Evolutionary conservation across 2,797 vertebrate genomes (phyloP), one percentile per base, ranked within the genome.

Genomic region (Selene dorsalis): DNA sequence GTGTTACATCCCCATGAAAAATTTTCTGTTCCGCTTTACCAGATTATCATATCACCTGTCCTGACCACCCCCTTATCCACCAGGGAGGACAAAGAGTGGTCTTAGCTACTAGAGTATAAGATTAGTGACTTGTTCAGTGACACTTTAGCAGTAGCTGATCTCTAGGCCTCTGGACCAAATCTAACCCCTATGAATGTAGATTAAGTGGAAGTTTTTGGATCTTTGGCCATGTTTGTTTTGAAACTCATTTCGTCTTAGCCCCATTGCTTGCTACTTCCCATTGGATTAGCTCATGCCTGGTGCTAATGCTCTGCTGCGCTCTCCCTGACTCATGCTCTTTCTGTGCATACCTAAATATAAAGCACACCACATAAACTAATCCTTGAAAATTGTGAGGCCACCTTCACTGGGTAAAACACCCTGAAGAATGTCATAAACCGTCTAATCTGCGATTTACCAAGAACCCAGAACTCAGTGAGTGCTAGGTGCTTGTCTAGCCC

Each of bases 391-490:
- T 91, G 85, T 50, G 70, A 83, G 89, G 89, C 64, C 87, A 84
- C 71, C 60, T 81, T 83, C 75, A 80, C 72, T 28, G 57, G 68
- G 78, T 79, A 88, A 94, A 95, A 94, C 92, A 90, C 92, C 89
- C 77, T 68, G 18, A 95, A 91, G 94, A 95, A 96, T 96, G 94
- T 84, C 90, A 81, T 91, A 94, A 94, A 94, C 82, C 85, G 45
- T 92, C 89, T 95, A 94, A 95, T 93, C 93, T 93, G 85, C 91
- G 91, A 92, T 92, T 94, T 94, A 83, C 73, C 78, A 87, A 59
- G 82, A 90, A 86, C 87, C 86, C 73, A 77, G 65, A 84, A 84
- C 57, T 60, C 57, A 73, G 83, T n/a, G 24, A 63, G 83, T 17
- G 76, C 64, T 65, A 70, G 69, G 69, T 55, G 74, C 61, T 70